Percentiles rank a stretch among this genome's conserved stretches.
phyloP scores from a whole-genome alignment of 2,113 vertebrate species.

The Passer domesticus region DNA sequence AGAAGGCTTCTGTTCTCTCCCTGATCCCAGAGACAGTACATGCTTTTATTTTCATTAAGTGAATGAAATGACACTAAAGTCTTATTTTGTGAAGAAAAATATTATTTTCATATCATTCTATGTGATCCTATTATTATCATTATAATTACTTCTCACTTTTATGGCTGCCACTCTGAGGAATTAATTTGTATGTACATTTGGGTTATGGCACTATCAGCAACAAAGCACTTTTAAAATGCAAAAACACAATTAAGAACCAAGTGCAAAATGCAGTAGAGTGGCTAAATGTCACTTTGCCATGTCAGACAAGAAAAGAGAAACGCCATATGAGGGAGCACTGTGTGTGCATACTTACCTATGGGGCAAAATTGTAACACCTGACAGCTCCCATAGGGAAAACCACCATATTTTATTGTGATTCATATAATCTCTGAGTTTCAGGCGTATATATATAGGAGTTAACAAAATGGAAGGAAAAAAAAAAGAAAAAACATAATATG shows the following conservation, averaged over 20 bases:
- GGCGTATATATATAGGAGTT: no score
- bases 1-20: background rate
- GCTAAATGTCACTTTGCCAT: background rate
- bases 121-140: background rate
- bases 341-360: accelerated
- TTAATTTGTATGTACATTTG: background rate
- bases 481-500: background rate
- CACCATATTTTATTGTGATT: background rate
- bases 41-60: background rate
- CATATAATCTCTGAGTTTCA: background rate
- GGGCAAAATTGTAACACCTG: background rate
- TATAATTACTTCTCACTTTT: background rate
- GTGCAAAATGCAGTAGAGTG: background rate
- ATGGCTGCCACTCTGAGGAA: background rate
- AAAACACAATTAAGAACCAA: background rate
- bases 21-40: background rate
- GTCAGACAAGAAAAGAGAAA: background rate
- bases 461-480: background rate
- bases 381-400: background rate
- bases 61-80: background rate
- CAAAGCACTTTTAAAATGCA: background rate
- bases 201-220: background rate
- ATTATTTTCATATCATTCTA: background rate
- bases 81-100: background rate
- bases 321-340: background rate